Evolutionary conservation across 1,140 invertebrate genomes (phyloP).

Genomic region (Palaemon carinicauda): DNA sequence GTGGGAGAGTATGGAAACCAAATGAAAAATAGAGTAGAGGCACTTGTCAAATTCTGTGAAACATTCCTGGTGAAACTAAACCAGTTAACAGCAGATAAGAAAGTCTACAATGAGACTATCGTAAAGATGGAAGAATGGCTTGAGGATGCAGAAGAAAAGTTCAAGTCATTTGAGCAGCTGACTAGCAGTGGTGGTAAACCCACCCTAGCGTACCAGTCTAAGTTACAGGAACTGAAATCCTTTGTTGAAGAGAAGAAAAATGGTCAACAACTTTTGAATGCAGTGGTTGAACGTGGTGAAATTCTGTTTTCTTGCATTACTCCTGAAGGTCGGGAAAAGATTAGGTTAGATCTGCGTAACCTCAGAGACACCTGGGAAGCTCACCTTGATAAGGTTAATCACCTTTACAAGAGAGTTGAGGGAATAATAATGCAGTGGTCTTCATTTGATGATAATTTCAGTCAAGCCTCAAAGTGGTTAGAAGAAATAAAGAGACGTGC

Average conservation of each 20-base stretch:
- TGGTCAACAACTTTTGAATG: constrained; percentile 80
- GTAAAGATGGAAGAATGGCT: constrained; percentile 82
- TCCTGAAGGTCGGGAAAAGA: constrained; percentile 82
- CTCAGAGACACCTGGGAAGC: constrained; percentile 84
- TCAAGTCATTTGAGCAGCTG: constrained; percentile 75
- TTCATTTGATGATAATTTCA: constrained; percentile 88
- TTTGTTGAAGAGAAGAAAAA: constrained; percentile 79
- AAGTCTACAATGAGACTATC: constrained; percentile 74
- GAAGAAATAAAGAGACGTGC: constrained; percentile 77
- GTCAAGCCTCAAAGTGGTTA: constrained; percentile 81
- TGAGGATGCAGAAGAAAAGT: constrained; percentile 75
- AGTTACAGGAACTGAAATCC: constrained; percentile 78
- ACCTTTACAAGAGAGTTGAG: constrained; percentile 85
- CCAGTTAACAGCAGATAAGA: constrained; percentile 74
- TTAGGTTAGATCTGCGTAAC: constrained; percentile 81
- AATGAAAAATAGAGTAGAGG: constrained; percentile 78
- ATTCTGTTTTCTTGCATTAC: constrained; percentile 85
- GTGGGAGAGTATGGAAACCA: constrained; percentile 82
- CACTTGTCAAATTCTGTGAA: constrained; percentile 76
- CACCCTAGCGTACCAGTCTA: constrained; percentile 70
- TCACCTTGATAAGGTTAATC: constrained; percentile 83
- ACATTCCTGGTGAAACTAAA: constrained; percentile 75
- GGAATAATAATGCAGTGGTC: constrained; percentile 85
- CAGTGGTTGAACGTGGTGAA: constrained; percentile 85
- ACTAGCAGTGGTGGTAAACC: constrained; percentile 74